phyloP scores from a whole-genome alignment of 2,797 vertebrate genomes.

The Geotrypetes seraphini region DNA sequence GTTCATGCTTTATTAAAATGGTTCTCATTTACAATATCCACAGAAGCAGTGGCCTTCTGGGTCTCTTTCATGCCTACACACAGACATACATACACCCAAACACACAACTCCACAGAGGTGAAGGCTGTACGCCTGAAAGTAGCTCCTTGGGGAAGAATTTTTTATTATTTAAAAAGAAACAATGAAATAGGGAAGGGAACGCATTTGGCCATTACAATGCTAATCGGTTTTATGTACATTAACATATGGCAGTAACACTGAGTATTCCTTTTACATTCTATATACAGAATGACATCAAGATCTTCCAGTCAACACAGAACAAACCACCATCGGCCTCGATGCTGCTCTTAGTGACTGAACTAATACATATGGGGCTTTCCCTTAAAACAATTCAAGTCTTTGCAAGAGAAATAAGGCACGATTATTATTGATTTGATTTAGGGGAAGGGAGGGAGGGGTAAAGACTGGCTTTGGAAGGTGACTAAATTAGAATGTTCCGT shows the following conservation, averaged over 20 bases:
- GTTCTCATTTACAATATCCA: constrained; percentile 84
- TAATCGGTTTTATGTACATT: constrained; percentile 73
- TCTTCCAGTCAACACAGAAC: constrained; percentile 56
- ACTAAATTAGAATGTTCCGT: too few species aligned
- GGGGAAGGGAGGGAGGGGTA: constrained; percentile 30
- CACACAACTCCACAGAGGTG: constrained; percentile 27
- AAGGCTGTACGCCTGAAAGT: constrained; percentile 41
- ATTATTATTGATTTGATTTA: constrained; percentile 73
- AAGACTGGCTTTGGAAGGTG: constrained; percentile 63
- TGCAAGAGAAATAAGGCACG: constrained; percentile 95
- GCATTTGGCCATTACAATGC: constrained; percentile 80
- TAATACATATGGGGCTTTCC: constrained; percentile 43
- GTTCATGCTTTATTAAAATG: constrained; percentile 99
- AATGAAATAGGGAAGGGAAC: constrained; percentile 41
- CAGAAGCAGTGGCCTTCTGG: constrained; percentile 55
- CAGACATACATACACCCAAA: constrained; percentile 45
- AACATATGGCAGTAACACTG: constrained; percentile 98
- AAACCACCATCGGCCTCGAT: constrained; percentile 63
- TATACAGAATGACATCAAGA: constrained; percentile 69
- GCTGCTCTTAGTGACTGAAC: constrained; percentile 55
- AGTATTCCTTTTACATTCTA: constrained; percentile 77
- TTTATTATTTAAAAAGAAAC: constrained; percentile 37
- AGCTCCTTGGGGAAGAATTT: constrained; percentile 41
- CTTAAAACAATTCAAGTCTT: constrained; percentile 74
- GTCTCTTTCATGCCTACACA: constrained; percentile 49